Evolutionary conservation across 2,888 invertebrate species (phyloP).

Genomic region (Pyrrhia umbra): DNA sequence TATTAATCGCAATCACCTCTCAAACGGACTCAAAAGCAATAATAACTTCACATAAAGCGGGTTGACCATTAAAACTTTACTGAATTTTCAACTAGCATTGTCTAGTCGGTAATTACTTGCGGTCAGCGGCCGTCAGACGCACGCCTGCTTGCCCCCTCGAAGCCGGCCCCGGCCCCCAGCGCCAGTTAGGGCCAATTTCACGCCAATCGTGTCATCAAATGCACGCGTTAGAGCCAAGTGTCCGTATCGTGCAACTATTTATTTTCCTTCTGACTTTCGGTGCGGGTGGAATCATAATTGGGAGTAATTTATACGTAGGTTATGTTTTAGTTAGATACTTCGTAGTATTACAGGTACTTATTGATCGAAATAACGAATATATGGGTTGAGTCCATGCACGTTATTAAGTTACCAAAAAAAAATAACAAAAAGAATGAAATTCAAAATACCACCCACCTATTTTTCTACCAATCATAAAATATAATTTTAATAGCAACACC

Average conservation of each 20-base stretch:
- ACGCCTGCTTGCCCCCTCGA: slow-evolving; percentile 56
- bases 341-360: slow-evolving; percentile 3
- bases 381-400: too few relatives aligned
- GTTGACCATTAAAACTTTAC: slow-evolving; percentile 54
- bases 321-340: slow-evolving; percentile 4
- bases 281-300: slow-evolving; percentile 40
- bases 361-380: too few relatives aligned
- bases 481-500: slow-evolving; percentile 4
- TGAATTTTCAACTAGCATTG: slow-evolving; percentile 65
- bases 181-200: slow-evolving; percentile 80
- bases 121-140: slow-evolving; percentile 75
- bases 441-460: background rate
- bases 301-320: slow-evolving; percentile 5
- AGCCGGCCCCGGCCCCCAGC: slow-evolving; percentile 47
- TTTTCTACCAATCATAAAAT: slow-evolving; percentile 3
- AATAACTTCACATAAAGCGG: slow-evolving; percentile 31
- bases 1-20: slow-evolving; percentile 1
- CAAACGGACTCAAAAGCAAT: slow-evolving; percentile 25
- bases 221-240: slow-evolving; percentile 72
- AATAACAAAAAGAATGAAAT: background rate
- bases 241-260: slow-evolving; percentile 65
- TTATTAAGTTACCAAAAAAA: background rate
- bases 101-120: slow-evolving; percentile 66
- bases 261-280: slow-evolving; percentile 52
- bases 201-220: slow-evolving; percentile 85